A percentile compares a stretch with the other conserved stretches of the same genome.
These are phyloP conservation scores for Drosophila mercatorum DNA, from an alignment of 2,888 invertebrate genomes.

Conservation along the genomic window DNA sequence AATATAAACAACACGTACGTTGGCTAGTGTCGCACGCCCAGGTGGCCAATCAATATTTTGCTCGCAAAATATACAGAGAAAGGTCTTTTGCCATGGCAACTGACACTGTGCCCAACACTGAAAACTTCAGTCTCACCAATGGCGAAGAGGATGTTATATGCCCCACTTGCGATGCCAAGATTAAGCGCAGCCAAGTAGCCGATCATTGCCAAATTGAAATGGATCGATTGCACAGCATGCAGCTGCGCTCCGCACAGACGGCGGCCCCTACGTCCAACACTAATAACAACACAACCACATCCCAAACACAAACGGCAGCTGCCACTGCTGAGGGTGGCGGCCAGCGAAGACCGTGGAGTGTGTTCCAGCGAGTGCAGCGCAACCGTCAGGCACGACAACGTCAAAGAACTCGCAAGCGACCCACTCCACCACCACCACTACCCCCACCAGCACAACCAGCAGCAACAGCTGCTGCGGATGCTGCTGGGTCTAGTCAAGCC, in stretches of 20 bases:
- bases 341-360: constrained; percentile 87
- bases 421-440: constrained; percentile 51
- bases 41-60: constrained; percentile 33
- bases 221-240: constrained; percentile 86
- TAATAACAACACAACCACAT: constrained; percentile 10
- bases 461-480: constrained; percentile 18
- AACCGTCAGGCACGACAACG: constrained; percentile 88
- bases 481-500: constrained; percentile 10
- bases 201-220: constrained; percentile 92
- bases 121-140: constrained; percentile 55
- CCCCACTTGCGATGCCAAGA: constrained; percentile 94
- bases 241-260: constrained; percentile 30
- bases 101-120: constrained; percentile 61
- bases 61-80: neutral
- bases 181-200: constrained; percentile 93
- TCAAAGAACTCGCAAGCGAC: constrained; percentile 88
- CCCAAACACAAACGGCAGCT: constrained; percentile 10
- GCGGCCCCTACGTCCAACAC: constrained; percentile 3
- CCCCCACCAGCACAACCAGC: constrained; percentile 27
- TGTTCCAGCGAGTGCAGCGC: constrained; percentile 90
- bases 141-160: constrained; percentile 87
- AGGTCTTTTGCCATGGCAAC: constrained; percentile 57
- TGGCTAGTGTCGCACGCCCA: constrained; percentile 11
- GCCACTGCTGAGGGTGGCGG: constrained; percentile 15
- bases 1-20: constrained; percentile 14